Evolutionary conservation across 1,140 invertebrate genomes (phyloP).

Genomic region (Neotoxoptera formosana): DNA sequence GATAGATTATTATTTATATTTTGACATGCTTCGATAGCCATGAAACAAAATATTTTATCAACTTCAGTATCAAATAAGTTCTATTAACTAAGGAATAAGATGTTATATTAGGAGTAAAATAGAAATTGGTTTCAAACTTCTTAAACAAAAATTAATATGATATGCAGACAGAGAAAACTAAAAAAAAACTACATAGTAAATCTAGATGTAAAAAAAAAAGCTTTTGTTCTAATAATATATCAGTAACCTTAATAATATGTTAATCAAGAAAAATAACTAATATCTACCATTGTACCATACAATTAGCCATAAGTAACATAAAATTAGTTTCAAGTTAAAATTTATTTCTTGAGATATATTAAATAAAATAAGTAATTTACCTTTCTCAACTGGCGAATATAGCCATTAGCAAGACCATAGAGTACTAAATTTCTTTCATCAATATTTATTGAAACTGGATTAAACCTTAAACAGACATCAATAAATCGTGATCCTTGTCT

Average conservation of each 20-base stretch:
- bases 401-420: slow-evolving; percentile 86
- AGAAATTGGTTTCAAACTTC: not conserved
- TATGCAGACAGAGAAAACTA: not conserved
- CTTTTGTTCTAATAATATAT: not conserved
- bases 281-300: too few species aligned
- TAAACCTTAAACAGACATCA: slow-evolving; percentile 82
- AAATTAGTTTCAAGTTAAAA: not conserved
- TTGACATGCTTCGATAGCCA: not conserved
- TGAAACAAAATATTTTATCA: not conserved
- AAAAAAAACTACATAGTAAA: not conserved
- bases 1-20: too few species aligned
- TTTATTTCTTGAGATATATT: not conserved
- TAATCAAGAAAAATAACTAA: not conserved
- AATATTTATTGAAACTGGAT: slow-evolving; percentile 76
- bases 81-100: not conserved
- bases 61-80: not conserved
- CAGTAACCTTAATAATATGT: not conserved
- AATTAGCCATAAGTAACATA: too few species aligned
- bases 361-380: slow-evolving; percentile 62
- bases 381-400: slow-evolving; percentile 85
- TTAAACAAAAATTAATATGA: not conserved
- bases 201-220: not conserved
- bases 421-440: slow-evolving; percentile 88
- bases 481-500: slow-evolving; percentile 84
- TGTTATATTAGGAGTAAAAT: not conserved